phyloP scores from a whole-genome alignment of 2,113 vertebrate genomes.

The Nerophis ophidion region DNA sequence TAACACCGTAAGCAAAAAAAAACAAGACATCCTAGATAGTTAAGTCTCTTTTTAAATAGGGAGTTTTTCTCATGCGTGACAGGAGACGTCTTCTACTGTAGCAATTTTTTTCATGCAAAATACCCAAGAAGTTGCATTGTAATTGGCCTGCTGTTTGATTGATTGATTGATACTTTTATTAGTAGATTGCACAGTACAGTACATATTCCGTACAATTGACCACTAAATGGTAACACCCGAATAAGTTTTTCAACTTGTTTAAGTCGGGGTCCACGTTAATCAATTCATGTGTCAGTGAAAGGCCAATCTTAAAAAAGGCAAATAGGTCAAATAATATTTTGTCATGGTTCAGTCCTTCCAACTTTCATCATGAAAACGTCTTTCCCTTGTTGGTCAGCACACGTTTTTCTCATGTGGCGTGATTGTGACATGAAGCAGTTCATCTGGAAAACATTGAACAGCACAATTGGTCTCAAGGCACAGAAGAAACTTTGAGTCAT shows the following conservation, averaged over 20 bases:
- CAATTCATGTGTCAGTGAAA: conserved; percentile 53
- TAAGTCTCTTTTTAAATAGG: background rate
- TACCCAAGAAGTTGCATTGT: conserved; percentile 47
- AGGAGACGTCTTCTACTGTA: conserved; percentile 19
- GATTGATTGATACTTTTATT: too few relatives aligned
- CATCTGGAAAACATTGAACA: conserved; percentile 9
- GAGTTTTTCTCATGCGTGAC: background rate
- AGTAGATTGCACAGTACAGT: too few relatives aligned
- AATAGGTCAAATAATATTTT: background rate
- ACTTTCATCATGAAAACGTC: background rate
- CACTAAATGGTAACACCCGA: too few relatives aligned
- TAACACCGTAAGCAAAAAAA: background rate
- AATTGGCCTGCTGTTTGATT: conserved; percentile 59
- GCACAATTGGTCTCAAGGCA: background rate
- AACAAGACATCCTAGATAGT: background rate
- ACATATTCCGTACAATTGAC: too few relatives aligned
- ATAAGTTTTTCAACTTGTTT: too few relatives aligned
- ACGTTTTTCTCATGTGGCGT: background rate
- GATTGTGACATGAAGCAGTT: background rate
- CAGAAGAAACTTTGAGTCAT: conserved; percentile 3
- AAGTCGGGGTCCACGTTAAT: too few relatives aligned
- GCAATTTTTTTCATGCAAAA: conserved; percentile 28
- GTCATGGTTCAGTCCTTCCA: background rate
- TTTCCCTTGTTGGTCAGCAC: background rate
- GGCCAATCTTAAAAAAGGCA: conserved; percentile 23